phyloP scores from a whole-genome alignment of 2,888 invertebrate genomes.

The Acronicta alni region DNA sequence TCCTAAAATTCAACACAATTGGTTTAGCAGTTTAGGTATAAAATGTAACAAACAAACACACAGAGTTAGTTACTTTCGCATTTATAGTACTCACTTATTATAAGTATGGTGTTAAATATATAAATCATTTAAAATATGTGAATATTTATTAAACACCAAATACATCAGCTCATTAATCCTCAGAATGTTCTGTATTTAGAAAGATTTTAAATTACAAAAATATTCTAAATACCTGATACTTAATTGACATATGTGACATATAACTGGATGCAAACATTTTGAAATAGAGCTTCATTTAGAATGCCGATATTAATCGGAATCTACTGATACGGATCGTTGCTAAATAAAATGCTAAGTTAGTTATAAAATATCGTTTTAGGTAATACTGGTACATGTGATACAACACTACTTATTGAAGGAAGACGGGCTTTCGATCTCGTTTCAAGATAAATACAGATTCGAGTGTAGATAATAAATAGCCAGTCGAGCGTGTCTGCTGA shows the following conservation, averaged over 20 bases:
- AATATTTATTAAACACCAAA: slow-evolving; percentile 12
- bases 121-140: slow-evolving; percentile 3
- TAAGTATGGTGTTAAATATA: no score
- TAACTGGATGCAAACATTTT: slow-evolving; percentile 21
- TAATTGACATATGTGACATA: slow-evolving; percentile 45
- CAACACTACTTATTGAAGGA: slow-evolving; percentile 17
- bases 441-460: slow-evolving; percentile 1
- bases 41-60: no score
- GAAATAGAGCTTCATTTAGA: slow-evolving; percentile 39
- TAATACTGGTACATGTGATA: slow-evolving; percentile 33
- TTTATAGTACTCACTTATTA: no score
- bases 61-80: no score
- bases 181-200: slow-evolving; percentile 18
- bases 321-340: slow-evolving; percentile 40
- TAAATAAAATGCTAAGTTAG: slow-evolving; percentile 43
- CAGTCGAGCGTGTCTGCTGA: no score
- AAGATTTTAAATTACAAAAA: slow-evolving; percentile 43
- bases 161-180: slow-evolving; percentile 10
- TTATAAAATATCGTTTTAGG: slow-evolving; percentile 44
- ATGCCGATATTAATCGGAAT: slow-evolving; percentile 49
- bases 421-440: slow-evolving; percentile 32
- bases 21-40: no score
- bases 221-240: slow-evolving; percentile 27
- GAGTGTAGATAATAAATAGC: no score
- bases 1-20: no score